Conservation (phyloP, 2,888 invertebrate species). For the Tipula lateralis region DNA sequence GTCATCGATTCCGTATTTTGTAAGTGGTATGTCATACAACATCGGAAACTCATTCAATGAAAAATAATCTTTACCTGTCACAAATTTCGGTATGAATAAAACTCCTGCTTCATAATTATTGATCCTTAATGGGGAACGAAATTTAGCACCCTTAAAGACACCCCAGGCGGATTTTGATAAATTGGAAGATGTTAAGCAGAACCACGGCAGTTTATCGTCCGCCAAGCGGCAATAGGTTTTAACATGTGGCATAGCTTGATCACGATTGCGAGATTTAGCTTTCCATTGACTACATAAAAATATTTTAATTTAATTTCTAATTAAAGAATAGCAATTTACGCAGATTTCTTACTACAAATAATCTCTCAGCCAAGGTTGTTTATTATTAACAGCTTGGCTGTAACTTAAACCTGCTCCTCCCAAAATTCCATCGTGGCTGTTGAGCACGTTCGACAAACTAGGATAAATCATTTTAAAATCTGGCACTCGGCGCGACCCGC, state of each 20-base stretch:
- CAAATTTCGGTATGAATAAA: slow-evolving; percentile 74
- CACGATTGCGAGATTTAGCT: slow-evolving; percentile 62
- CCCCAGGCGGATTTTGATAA: slow-evolving; percentile 98
- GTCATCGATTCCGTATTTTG: slow-evolving; percentile 64
- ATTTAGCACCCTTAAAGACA: slow-evolving; percentile 52
- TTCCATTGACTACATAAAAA: slow-evolving; percentile 70
- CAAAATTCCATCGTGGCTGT: slow-evolving; percentile 75
- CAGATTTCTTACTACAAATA: slow-evolving; percentile 72
- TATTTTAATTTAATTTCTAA: not conserved
- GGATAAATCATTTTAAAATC: slow-evolving; percentile 68
- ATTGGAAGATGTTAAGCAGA: slow-evolving; percentile 87
- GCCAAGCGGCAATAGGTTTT: slow-evolving; percentile 81
- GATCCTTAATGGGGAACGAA: slow-evolving; percentile 59
- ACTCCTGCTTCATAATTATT: slow-evolving; percentile 91
- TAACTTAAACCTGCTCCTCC: slow-evolving; percentile 91
- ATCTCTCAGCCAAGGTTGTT: slow-evolving; percentile 76
- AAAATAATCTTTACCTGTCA: slow-evolving; percentile 66
- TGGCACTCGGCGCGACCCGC: slow-evolving; percentile 54
- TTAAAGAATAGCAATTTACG: slow-evolving; percentile 34
- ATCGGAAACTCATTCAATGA: slow-evolving; percentile 57
- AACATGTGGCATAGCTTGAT: slow-evolving; percentile 89
- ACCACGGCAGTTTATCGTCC: slow-evolving; percentile 64
- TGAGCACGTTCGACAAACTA: slow-evolving; percentile 73
- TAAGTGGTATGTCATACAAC: slow-evolving; percentile 78
- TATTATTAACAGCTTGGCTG: slow-evolving; percentile 65